Base-by-base conservation (phyloP, 2,888 invertebrate genomes). In the Vanessa cardui region DNA sequence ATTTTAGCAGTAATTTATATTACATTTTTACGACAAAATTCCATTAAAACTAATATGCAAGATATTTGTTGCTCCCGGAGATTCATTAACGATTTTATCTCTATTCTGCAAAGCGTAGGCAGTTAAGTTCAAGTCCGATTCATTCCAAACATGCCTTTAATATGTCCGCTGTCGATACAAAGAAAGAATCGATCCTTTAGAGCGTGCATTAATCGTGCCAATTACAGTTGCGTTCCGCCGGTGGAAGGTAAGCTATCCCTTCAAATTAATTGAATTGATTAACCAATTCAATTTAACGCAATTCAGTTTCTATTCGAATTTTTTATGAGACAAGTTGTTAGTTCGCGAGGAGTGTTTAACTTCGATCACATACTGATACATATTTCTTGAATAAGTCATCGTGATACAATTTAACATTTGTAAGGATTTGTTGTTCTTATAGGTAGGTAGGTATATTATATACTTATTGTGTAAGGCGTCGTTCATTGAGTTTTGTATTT, bases 221-320 rank as follows among this genome's bases (percentile, higher is more conserved):
- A 90, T 90, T 90, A 90, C 81, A 82, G 79, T 80, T 74, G 76
- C 79, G 74, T 77, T 75, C 77, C 76, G 72, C 79, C 77, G 76
- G 72, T 73, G 82, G 74, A 80, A 81, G 81, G 83, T 78, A 82
- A 69, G 84, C 82, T 81, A 85, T 85, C 79, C 80, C 77, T 82
- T 87, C 83, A 86, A 89, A 89, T 90, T 89, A 90, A 90, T 88
- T 87, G 84, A 86, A 88, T 87, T 89, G 89, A 90, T 90, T 86
- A 87, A 86, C 87, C 90, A 89, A 91, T 90, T 90, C 84, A 84
- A 84, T 88, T 85, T 82, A 80, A 82, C 77, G 81, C 82, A 82
- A 83, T 86, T 85, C 74, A 76, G 83, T 88, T 89, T 86, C 87
- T 87, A 83, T 78, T 74, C 74, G 76, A 74, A 77, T 78, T 75